Evolutionary conservation across 1,140 invertebrate genomes (phyloP).

Genomic region (Helicoverpa armigera): DNA sequence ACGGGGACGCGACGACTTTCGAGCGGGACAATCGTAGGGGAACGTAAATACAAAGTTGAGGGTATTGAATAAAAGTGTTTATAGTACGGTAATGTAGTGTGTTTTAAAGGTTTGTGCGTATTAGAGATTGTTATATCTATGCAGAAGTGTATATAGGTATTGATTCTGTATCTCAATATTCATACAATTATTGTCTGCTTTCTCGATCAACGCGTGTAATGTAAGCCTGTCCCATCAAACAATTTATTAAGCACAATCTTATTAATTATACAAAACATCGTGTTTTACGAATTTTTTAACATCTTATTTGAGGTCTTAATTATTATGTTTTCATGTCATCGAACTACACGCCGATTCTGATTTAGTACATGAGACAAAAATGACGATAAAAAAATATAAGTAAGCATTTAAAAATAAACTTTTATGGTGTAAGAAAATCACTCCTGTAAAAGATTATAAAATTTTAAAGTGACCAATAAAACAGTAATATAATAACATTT

Average conservation of each 20-base stretch:
- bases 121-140: background rate
- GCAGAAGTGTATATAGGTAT: background rate
- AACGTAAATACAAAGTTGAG: constrained; percentile 32
- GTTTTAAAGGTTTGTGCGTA: background rate
- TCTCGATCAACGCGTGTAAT: background rate
- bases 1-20: constrained; percentile 35
- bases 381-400: no score
- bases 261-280: constrained; percentile 43
- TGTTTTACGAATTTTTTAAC: constrained; percentile 44
- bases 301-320: constrained; percentile 42
- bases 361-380: background rate
- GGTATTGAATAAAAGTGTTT: constrained; percentile 10
- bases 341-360: background rate
- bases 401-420: background rate
- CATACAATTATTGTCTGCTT: no score
- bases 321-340: constrained; percentile 29
- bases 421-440: background rate
- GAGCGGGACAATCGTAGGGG: constrained; percentile 23
- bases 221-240: constrained; percentile 6
- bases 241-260: constrained; percentile 27
- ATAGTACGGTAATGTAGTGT: background rate
- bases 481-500: no score
- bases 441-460: background rate
- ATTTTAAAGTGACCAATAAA: background rate
- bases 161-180: no score